Evolutionary conservation across 2,113 vertebrate species (phyloP).

Genomic region (Nothoprocta perdicaria): DNA sequence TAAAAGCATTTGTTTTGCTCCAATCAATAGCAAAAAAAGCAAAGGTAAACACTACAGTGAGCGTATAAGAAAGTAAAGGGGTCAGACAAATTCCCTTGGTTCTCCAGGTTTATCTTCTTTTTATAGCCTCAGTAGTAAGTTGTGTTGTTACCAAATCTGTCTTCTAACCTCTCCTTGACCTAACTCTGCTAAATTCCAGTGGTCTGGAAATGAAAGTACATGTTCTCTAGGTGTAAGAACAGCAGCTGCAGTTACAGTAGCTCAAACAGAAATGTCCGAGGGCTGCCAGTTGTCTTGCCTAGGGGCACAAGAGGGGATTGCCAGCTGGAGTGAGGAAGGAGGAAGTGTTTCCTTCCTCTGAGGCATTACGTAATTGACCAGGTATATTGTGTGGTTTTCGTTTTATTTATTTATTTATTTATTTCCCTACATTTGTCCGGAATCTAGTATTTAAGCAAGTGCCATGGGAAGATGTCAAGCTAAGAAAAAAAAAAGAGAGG

Average conservation of each 20-base stretch:
- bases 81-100: not conserved
- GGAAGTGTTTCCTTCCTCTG: constrained; percentile 29
- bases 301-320: not conserved
- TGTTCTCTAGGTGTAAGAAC: constrained; percentile 43
- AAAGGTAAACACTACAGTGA: not conserved
- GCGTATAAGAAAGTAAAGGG: not conserved
- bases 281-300: constrained; percentile 53
- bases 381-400: not conserved
- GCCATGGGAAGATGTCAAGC: not conserved
- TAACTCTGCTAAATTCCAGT: constrained; percentile 33
- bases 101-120: not conserved
- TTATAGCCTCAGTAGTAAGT: not conserved
- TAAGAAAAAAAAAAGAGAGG: not conserved
- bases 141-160: not conserved
- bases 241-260: constrained; percentile 40
- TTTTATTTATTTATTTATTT: no score
- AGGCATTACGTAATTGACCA: constrained; percentile 37
- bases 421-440: not conserved
- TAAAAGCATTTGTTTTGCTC: not conserved
- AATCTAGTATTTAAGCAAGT: constrained; percentile 27
- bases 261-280: constrained; percentile 36
- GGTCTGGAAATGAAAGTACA: not conserved
- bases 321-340: constrained; percentile 35
- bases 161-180: constrained; percentile 39
- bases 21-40: not conserved